Conservation (phyloP, 2,888 invertebrate species). For the Deilephila elpenor region DNA sequence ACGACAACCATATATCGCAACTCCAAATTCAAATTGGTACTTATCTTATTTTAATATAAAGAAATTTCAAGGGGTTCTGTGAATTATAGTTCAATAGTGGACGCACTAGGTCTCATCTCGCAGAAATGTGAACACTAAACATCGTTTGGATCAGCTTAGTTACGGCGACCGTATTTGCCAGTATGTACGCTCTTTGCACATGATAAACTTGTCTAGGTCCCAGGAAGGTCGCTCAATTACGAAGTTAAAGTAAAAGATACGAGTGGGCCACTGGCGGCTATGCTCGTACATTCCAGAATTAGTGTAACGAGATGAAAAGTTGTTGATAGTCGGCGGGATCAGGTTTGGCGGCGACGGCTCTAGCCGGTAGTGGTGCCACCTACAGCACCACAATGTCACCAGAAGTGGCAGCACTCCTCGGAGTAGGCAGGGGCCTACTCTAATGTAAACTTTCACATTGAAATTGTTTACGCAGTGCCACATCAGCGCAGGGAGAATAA, state of each 20-base stretch:
- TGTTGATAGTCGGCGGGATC: background rate
- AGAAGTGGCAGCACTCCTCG: too few relatives aligned
- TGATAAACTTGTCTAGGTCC: background rate
- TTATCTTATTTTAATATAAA: too few relatives aligned
- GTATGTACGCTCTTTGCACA: background rate
- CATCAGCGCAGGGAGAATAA: too few relatives aligned
- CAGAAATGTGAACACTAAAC: too few relatives aligned
- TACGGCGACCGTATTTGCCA: too few relatives aligned
- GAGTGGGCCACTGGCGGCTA: background rate
- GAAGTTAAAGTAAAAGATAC: background rate
- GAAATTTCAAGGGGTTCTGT: too few relatives aligned
- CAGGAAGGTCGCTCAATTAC: background rate
- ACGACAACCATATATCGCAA: too few relatives aligned
- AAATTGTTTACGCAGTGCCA: background rate
- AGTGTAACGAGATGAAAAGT: background rate
- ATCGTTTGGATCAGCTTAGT: too few relatives aligned
- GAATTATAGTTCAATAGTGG: too few relatives aligned
- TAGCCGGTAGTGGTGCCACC: background rate
- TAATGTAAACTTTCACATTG: background rate
- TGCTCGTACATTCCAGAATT: background rate
- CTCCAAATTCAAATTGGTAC: too few relatives aligned
- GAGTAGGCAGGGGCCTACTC: too few relatives aligned
- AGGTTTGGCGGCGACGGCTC: background rate
- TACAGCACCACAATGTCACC: conserved; percentile 3
- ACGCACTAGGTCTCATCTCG: too few relatives aligned